Conservation (phyloP, 2,113 vertebrate species). For the Coryphaenoides rupestris region DNA sequence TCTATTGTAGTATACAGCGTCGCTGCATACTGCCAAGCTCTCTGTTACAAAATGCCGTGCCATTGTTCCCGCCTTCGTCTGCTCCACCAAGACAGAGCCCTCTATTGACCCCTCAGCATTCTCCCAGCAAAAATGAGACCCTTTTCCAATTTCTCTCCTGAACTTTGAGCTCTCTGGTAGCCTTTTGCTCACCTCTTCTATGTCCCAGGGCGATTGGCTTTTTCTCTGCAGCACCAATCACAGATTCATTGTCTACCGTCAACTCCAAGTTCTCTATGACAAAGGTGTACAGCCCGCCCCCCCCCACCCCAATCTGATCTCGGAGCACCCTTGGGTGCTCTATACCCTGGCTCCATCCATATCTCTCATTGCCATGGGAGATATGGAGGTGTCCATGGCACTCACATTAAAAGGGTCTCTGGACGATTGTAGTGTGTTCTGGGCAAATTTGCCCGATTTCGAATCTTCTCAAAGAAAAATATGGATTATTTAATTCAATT, state of each 20-base stretch:
- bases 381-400: too few species aligned
- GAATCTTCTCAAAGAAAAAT: too few species aligned
- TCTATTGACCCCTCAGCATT: constrained; percentile 16
- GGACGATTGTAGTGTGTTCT: too few species aligned
- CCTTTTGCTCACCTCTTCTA: constrained; percentile 19
- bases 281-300: too few species aligned
- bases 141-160: not conserved
- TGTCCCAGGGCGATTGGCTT: constrained; percentile 33
- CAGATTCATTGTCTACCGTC: not conserved
- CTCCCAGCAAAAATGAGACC: not conserved
- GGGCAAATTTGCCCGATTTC: too few species aligned
- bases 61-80: constrained; percentile 13
- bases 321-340: constrained; percentile 13
- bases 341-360: constrained; percentile 17
- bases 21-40: not conserved
- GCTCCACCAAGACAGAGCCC: constrained; percentile 1
- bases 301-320: constrained; percentile 32
- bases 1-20: not conserved
- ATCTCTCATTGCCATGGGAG: constrained; percentile 22
- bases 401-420: too few species aligned
- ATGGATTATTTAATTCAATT: too few species aligned
- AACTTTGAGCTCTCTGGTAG: constrained; percentile 21
- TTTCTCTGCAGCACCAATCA: not conserved
- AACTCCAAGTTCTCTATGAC: not conserved
- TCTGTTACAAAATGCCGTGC: constrained; percentile 12